Conservation (phyloP, 2,113 vertebrate species). For the Entelurus aequoreus region DNA sequence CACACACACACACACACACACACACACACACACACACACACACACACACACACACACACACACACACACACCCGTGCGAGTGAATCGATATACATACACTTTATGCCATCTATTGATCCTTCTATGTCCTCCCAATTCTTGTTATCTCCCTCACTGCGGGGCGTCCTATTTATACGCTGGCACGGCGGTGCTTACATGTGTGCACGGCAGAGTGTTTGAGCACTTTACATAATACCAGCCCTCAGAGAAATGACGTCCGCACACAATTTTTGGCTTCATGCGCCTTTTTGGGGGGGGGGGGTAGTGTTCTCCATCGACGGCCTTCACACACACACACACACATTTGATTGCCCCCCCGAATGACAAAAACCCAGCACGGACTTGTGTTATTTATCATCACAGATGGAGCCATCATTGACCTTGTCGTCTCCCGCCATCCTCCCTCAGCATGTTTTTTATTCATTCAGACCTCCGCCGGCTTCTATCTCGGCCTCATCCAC, state of each 20-base stretch:
- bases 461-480: slow-evolving; percentile 42
- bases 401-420: slow-evolving; percentile 61
- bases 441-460: slow-evolving; percentile 51
- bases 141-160: slow-evolving; percentile 44
- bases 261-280: slow-evolving; percentile 45
- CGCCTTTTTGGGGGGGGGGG: slow-evolving; percentile 45
- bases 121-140: slow-evolving; percentile 30
- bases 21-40: slow-evolving; percentile 12
- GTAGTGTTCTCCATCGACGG: slow-evolving; percentile 39
- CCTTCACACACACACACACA: slow-evolving; percentile 37
- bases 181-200: slow-evolving; percentile 34
- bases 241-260: slow-evolving; percentile 46
- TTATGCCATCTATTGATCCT: slow-evolving; percentile 66
- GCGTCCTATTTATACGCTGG: slow-evolving; percentile 54
- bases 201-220: slow-evolving; percentile 46
- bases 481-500: slow-evolving; percentile 42
- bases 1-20: slow-evolving; percentile 4
- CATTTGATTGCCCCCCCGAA: slow-evolving; percentile 36
- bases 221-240: slow-evolving; percentile 62
- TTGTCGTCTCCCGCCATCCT: slow-evolving; percentile 23
- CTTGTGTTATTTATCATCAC: slow-evolving; percentile 61
- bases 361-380: slow-evolving; percentile 44
- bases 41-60: too few species aligned
- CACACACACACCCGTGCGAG: slow-evolving; percentile 11
- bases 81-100: slow-evolving; percentile 66